A percentile compares a stretch with the other conserved stretches of the same genome.
Conservation (phyloP, 2,888 invertebrate species). For the Trissoscelio sp. region DNA sequence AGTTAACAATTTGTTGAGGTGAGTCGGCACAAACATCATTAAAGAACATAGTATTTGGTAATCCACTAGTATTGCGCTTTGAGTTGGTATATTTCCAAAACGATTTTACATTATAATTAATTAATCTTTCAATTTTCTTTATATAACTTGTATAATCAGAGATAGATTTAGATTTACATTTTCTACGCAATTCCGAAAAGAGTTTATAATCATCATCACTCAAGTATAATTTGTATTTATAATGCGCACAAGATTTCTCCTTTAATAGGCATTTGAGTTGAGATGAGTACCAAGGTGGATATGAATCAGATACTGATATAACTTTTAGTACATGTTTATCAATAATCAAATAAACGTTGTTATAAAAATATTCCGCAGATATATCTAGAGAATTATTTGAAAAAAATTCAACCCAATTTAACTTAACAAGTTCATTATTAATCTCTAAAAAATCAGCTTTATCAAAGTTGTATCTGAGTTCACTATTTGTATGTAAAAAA, state of each 20-base stretch:
- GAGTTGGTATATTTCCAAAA: constrained; percentile 14
- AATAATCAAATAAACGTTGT: too few relatives aligned
- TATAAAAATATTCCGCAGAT: too few relatives aligned
- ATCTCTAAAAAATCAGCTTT: constrained; percentile 3
- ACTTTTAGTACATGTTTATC: too few relatives aligned
- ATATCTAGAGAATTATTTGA: too few relatives aligned
- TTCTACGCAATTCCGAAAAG: background rate
- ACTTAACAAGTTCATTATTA: background rate
- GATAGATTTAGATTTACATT: background rate
- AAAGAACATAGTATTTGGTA: constrained; percentile 1
- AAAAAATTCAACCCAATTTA: constrained; percentile 12
- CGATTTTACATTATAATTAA: background rate
- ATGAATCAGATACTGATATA: too few relatives aligned
- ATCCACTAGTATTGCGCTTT: background rate
- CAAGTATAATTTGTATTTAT: background rate
- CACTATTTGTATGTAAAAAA: too few relatives aligned
- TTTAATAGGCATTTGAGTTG: too few relatives aligned
- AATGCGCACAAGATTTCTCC: constrained; percentile 7
- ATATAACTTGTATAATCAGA: background rate
- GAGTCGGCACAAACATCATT: background rate
- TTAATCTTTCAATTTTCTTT: background rate
- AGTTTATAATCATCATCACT: background rate
- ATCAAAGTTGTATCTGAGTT: constrained; percentile 1
- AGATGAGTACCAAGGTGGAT: too few relatives aligned
- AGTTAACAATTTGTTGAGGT: background rate